These are phyloP conservation scores for Hoplodrina blanda DNA, from an alignment of 2,888 invertebrate genomes.

Conservation along the genomic window DNA sequence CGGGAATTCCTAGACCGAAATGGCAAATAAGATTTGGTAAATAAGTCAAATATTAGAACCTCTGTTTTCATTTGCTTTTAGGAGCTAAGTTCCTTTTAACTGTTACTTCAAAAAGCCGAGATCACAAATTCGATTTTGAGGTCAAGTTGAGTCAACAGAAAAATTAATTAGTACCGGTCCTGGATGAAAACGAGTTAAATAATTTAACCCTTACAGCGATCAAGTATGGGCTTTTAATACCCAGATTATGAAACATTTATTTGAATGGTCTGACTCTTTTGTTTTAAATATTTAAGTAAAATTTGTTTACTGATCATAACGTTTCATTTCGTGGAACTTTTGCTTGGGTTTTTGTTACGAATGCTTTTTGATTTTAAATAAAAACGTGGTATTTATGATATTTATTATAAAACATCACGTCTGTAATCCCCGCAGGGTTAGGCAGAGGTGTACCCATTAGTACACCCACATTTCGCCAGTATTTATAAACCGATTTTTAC, in stretches of 20 bases:
- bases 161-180: conserved; percentile 36
- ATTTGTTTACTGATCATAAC: not conserved
- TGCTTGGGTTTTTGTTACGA: not conserved
- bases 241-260: conserved; percentile 10
- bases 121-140: conserved; percentile 35
- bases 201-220: conserved; percentile 22
- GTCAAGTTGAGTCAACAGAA: conserved; percentile 33
- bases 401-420: too few relatives aligned
- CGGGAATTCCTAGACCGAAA: not conserved
- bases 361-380: conserved; percentile 6
- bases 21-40: conserved; percentile 28
- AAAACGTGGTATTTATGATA: conserved; percentile 5
- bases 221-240: conserved; percentile 3
- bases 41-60: conserved; percentile 15
- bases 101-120: conserved; percentile 29
- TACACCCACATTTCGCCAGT: too few relatives aligned
- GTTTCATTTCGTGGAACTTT: conserved; percentile 10
- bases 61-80: conserved; percentile 1
- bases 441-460: too few relatives aligned
- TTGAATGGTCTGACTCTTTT: not conserved
- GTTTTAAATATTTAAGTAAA: conserved; percentile 4
- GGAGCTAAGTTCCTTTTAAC: not conserved
- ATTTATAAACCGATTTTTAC: not conserved
- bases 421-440: too few relatives aligned
- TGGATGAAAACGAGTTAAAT: conserved; percentile 12